Conservation (phyloP, 2,888 invertebrate species). For the Mechanitis messenoides region DNA sequence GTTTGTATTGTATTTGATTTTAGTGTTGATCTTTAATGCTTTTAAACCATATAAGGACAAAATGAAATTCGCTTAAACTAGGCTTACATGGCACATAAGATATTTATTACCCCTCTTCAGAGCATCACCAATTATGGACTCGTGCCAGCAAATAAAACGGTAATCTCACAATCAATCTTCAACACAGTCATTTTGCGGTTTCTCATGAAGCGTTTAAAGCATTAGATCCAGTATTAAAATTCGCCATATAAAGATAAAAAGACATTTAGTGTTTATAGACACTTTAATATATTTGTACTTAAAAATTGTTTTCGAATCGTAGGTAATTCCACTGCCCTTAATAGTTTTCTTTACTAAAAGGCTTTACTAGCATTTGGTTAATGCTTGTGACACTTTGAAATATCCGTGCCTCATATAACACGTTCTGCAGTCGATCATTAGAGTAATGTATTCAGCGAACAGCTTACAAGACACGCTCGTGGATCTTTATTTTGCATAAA, state of each 20-base stretch:
- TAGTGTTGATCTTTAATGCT: background rate
- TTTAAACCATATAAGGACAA: background rate
- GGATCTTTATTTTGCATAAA: too few relatives aligned
- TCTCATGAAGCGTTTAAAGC: background rate
- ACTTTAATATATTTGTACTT: too few relatives aligned
- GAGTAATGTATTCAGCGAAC: constrained; percentile 4
- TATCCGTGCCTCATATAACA: constrained; percentile 7
- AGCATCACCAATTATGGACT: constrained; percentile 26
- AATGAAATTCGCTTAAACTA: background rate
- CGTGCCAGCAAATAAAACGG: constrained; percentile 26
- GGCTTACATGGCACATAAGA: constrained; percentile 3
- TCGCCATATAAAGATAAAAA: too few relatives aligned
- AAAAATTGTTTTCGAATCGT: too few relatives aligned
- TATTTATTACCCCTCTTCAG: constrained; percentile 13
- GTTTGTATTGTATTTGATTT: too few relatives aligned
- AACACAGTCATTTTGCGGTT: constrained; percentile 14
- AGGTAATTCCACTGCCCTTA: too few relatives aligned
- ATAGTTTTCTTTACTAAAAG: too few relatives aligned
- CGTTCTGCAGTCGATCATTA: constrained; percentile 9
- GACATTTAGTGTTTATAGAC: too few relatives aligned
- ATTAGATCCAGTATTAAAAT: background rate
- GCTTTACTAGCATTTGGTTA: constrained; percentile 3
- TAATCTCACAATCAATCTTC: constrained; percentile 28
- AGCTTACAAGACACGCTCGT: constrained; percentile 1
- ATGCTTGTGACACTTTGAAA: constrained; percentile 14